Evolutionary conservation across 2,797 vertebrate genomes (phyloP).

Genomic region (Oreonectes daqikongensis): DNA sequence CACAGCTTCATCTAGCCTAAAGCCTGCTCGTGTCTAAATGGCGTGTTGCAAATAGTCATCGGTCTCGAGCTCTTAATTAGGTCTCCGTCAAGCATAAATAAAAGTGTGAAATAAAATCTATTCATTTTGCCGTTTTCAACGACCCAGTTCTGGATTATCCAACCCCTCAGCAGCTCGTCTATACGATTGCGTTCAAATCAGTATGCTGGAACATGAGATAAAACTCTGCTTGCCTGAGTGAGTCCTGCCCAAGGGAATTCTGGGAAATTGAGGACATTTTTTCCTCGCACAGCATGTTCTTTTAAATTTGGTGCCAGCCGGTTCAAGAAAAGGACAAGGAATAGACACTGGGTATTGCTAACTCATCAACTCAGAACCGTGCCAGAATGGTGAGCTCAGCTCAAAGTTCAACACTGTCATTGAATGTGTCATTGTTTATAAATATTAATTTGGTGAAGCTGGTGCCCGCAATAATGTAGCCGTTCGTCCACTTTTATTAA

Average conservation of each 20-base stretch:
- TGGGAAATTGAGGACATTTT: constrained; percentile 39
- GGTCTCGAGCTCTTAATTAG: constrained; percentile 41
- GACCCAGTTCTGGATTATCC: constrained; percentile 9
- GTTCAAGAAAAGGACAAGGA: constrained; percentile 51
- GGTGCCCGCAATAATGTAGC: constrained; percentile 1
- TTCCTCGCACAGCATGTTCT: constrained; percentile 16
- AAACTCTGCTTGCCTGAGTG: constrained; percentile 6
- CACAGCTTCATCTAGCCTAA: constrained; percentile 13
- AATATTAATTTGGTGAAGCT: background rate
- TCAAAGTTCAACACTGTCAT: constrained; percentile 45
- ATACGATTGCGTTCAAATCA: constrained; percentile 37
- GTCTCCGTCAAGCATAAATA: constrained; percentile 22
- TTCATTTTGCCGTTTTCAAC: background rate
- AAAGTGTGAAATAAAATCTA: constrained; percentile 37
- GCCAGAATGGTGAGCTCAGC: constrained; percentile 39
- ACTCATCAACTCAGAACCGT: constrained; percentile 7
- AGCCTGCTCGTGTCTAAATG: constrained; percentile 31
- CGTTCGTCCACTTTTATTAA: constrained; percentile 4
- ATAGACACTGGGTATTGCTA: constrained; percentile 19
- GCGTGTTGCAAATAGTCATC: no score
- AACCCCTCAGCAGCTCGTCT: constrained; percentile 20
- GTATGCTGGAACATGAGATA: constrained; percentile 39
- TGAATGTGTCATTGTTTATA: background rate
- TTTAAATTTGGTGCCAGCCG: constrained; percentile 1
- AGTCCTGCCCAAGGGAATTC: constrained; percentile 36